These are phyloP conservation scores for Hedychridium roseum DNA, from an alignment of 2,888 invertebrate genomes.

Conservation along the genomic window DNA sequence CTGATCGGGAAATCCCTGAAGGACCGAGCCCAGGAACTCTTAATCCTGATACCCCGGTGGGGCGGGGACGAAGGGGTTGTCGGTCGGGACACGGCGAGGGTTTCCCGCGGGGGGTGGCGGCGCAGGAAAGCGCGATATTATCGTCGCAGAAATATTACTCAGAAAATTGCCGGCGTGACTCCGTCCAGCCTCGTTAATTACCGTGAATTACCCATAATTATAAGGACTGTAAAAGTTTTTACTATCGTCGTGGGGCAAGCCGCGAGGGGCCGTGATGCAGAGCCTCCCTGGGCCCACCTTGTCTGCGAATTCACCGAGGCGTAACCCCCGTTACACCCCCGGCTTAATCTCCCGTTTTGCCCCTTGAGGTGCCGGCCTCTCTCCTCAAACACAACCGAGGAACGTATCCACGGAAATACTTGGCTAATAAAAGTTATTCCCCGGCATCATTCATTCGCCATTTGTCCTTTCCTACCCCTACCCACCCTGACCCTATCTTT, in stretches of 20 bases:
- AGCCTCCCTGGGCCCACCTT: slow-evolving; percentile 58
- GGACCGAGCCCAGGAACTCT: slow-evolving; percentile 20
- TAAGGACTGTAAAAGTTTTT: slow-evolving; percentile 64
- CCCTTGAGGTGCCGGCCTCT: slow-evolving; percentile 16
- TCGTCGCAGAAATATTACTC: slow-evolving; percentile 61
- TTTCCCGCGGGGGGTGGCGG: slow-evolving; percentile 27
- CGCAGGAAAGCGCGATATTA: slow-evolving; percentile 58
- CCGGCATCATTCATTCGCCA: slow-evolving; percentile 5
- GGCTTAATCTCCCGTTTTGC: slow-evolving; percentile 16
- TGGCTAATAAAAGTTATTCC: slow-evolving; percentile 47
- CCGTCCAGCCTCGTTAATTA: slow-evolving; percentile 64
- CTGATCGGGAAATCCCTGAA: slow-evolving; percentile 27
- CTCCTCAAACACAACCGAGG: slow-evolving; percentile 27
- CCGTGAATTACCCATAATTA: slow-evolving; percentile 64
- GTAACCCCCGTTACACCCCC: slow-evolving; percentile 37
- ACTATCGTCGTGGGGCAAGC: slow-evolving; percentile 62
- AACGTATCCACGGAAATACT: slow-evolving; percentile 44
- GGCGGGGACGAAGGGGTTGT: slow-evolving; percentile 7
- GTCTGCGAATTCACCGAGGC: slow-evolving; percentile 55
- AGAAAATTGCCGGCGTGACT: slow-evolving; percentile 63
- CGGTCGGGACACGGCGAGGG: slow-evolving; percentile 1
- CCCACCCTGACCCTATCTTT: too few relatives aligned
- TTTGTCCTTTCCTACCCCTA: background rate
- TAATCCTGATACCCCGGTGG: slow-evolving; percentile 26
- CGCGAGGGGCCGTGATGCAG: slow-evolving; percentile 57